A percentile compares a stretch with the other conserved stretches of the same genome.
phyloP scores from a whole-genome alignment of 1,140 invertebrate genomes.

The Cydia amplana region DNA sequence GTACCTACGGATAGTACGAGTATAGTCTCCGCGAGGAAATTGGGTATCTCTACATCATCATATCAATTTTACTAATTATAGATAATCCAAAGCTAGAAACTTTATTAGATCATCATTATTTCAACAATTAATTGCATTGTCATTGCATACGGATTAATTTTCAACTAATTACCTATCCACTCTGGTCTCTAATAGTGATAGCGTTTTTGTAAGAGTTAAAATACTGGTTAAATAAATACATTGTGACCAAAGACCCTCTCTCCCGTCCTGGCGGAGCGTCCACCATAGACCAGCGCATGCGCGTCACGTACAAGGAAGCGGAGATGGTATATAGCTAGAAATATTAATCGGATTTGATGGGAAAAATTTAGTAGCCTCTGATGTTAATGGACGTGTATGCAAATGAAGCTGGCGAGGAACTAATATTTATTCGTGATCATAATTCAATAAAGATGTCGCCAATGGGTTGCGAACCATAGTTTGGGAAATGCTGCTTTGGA shows the following conservation, averaged over 20 bases:
- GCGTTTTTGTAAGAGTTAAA: background rate
- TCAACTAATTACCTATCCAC: no score
- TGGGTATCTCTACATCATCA: no score
- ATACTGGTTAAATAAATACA: background rate
- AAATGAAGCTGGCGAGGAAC: background rate
- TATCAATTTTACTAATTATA: no score
- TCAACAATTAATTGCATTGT: no score
- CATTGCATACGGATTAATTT: no score
- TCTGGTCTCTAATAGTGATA: no score
- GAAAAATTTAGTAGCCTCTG: slow-evolving; percentile 2
- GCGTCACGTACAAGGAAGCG: slow-evolving; percentile 18
- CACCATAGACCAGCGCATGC: slow-evolving; percentile 5
- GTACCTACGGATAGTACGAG: no score
- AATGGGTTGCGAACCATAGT: no score
- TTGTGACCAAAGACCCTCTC: background rate
- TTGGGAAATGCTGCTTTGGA: no score
- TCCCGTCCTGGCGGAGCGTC: background rate
- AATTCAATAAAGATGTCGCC: background rate
- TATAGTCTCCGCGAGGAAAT: no score
- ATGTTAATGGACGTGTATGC: background rate
- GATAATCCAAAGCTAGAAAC: no score
- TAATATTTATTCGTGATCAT: background rate
- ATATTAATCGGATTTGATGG: slow-evolving; percentile 16
- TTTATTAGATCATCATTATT: no score
- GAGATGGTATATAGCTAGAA: slow-evolving; percentile 16